Evolutionary conservation across 2,113 vertebrate genomes (phyloP), one percentile per base, ranked within the genome.

Genomic region (Recurvirostra avosetta): DNA sequence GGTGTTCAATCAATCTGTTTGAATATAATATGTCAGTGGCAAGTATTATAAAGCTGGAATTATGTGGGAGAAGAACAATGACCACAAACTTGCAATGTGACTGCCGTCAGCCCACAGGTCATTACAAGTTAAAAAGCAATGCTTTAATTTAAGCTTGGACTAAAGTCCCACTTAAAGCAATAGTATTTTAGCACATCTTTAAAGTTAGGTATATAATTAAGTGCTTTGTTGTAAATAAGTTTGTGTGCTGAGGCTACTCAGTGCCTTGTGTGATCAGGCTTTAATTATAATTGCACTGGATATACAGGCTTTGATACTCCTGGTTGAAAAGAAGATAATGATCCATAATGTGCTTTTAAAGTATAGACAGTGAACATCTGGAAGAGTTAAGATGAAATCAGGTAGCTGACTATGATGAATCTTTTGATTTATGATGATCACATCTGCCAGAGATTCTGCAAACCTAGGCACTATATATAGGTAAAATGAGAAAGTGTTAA

Each of bases 341-440:
- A 94, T 92, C 67, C 49, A 88, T 90, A 94, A 96, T 66, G 34
- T n/a, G 18, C 41, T 96, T 73, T 81, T 84, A 86, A 97, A 90
- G 45, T 80, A 81, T 58, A 97, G 65, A 86, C 53, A 94, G 58
- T 62, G 72, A 79, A 88, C 94, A 90, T 85, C 75, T 83, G 81
- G 77, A 96, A 95, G 72, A 40, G 55, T 50, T 89, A 92, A 80
- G 86, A 96, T 81, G 36, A 92, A 97, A 91, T 96, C 62, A 93
- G 90, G 88, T 52, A 84, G 72, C 81, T 68, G 92, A 71, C 85
- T 78, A 63, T 55, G 83, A 96, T 62, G 36, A 96, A 95, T 96
- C 62, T 75, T 96, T 94, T 96, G 85, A 97, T 90, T 97, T 97
- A 94, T 75, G 73, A 67, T 93, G 36, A 92, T 92, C 82, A 94